Base-by-base conservation (phyloP, 2,888 invertebrate genomes). In the Drosophila buzzatii region DNA sequence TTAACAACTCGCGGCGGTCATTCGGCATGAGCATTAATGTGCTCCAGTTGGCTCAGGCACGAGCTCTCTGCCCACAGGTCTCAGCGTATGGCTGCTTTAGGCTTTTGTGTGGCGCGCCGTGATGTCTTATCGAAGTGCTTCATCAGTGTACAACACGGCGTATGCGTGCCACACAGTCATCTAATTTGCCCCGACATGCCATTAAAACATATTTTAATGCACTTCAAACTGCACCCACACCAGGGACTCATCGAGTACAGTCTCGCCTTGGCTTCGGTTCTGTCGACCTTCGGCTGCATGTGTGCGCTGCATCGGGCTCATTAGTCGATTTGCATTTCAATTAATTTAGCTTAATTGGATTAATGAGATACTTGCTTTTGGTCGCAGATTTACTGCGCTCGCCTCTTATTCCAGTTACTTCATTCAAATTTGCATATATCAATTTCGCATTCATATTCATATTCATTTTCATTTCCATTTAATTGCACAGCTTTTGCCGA, bases 261-360 rank as follows among this genome's bases (percentile, higher is more conserved):
- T 47, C 27, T 27, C 27, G 27, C 27, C 6, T 6, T 27, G 47
- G 16, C 47, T 16, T 9, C 5, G n/a, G 37, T 9, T 47, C 5
- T 7, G 27, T 9, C 53, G 49, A 31, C 52, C 53, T 61, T 62
- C 56, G 41, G 16, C 5, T 49, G 39, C 41, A 52, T 41, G 41
- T 41, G 41, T 23, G 45, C 42, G 49, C 56, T 70, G 74, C 70
- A 64, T 65, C 75, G 70, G 63, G 73, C 90, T 90, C 91, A 87
- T 86, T 86, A 90, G 90, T 82, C 90, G 90, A 86, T 86, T 87
- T 86, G 72, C 81, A 87, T 81, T 82, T 88, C 76, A 86, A 86
- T 86, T 86, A 86, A 90, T 86, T 90, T 90, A 73, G 88, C 82
- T 80, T 82, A 90, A 86, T 84, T 89, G 84, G 90, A 84, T 86